Conservation (phyloP, 53 echinoderm and acorn worm genomes). For the Antedon mediterranea region DNA sequence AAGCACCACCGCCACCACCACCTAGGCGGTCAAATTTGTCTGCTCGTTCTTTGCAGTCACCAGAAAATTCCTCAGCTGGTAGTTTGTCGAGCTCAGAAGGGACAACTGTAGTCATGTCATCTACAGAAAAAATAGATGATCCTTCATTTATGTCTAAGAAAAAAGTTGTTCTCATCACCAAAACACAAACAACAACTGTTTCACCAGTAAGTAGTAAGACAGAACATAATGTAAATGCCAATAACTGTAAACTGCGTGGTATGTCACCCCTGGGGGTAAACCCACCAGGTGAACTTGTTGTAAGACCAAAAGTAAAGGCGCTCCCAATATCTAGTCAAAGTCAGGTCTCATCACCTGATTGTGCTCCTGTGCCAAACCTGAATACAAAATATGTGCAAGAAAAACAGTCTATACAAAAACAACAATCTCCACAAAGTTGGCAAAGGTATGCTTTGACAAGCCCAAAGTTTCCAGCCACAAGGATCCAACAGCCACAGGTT, state of each 20-base stretch:
- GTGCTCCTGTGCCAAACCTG: neutral
- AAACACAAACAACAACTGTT: neutral
- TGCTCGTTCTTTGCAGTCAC: constrained; percentile 29
- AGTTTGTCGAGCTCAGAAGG: neutral
- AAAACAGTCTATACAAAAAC: neutral
- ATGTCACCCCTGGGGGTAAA: neutral
- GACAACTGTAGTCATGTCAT: neutral
- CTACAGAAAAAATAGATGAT: neutral
- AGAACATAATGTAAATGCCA: neutral
- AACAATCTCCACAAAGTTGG: neutral
- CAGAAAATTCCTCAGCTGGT: neutral
- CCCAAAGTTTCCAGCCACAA: neutral
- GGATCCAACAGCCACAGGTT: neutral
- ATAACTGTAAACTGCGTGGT: neutral
- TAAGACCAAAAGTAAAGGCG: neutral
- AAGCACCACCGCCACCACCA: constrained; percentile 69
- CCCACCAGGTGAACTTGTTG: neutral
- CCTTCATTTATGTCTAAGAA: neutral
- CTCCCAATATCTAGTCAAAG: neutral
- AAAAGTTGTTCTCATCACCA: neutral
- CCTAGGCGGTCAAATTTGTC: constrained; percentile 58
- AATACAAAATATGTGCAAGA: neutral
- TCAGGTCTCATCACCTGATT: neutral
- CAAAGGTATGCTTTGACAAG: neutral
- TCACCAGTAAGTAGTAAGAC: neutral